These are phyloP conservation scores for Procambarus clarkii DNA, from an alignment of 1,140 invertebrate genomes.

Conservation along the genomic window DNA sequence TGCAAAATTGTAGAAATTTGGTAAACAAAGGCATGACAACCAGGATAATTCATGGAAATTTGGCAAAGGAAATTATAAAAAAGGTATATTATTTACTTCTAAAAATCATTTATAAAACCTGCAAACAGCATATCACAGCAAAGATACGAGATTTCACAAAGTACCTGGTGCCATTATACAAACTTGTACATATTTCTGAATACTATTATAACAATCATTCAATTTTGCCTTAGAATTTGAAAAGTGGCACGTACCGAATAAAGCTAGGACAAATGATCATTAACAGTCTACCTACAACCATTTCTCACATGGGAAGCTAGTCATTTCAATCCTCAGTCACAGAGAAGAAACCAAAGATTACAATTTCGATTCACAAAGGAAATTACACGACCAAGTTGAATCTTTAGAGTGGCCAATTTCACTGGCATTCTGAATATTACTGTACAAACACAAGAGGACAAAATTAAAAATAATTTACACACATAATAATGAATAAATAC, in stretches of 20 bases:
- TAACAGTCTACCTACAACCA: background rate
- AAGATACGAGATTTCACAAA: conserved; percentile 15
- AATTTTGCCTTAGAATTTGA: background rate
- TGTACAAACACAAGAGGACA: background rate
- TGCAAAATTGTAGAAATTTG: background rate
- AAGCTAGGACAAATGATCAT: background rate
- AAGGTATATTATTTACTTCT: background rate
- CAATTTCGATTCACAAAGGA: background rate
- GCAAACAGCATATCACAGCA: conserved; percentile 13
- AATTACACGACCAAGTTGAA: background rate
- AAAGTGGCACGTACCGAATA: background rate
- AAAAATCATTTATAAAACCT: conserved; percentile 16
- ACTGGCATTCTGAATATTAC: background rate
- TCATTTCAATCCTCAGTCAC: background rate
- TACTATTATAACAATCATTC: background rate
- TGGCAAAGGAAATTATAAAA: background rate
- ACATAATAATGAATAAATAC: background rate
- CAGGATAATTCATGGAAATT: conserved; percentile 1
- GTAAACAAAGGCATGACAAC: background rate
- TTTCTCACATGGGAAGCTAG: conserved; percentile 5
- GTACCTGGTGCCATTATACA: conserved; percentile 19
- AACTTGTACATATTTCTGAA: conserved; percentile 10
- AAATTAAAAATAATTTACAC: background rate
- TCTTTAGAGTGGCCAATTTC: background rate
- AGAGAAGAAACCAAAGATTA: background rate